These are phyloP conservation scores for Dynastes tityus DNA, from an alignment of 2,888 invertebrate species.

Conservation along the genomic window DNA sequence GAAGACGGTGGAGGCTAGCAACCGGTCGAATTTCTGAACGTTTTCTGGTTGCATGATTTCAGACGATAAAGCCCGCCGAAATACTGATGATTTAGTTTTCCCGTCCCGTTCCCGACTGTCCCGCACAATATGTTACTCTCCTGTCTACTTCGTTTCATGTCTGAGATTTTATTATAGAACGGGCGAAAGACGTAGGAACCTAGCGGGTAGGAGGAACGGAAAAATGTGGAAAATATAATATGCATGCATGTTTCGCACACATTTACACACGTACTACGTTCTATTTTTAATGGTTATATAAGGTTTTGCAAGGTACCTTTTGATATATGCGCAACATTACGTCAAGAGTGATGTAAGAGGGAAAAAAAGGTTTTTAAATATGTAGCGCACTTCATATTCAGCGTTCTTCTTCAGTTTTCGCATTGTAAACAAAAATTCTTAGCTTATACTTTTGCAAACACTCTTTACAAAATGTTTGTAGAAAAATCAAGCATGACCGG, in stretches of 20 bases:
- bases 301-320: constrained; percentile 25
- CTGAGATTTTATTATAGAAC: constrained; percentile 35
- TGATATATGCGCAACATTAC: background rate
- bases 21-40: constrained; percentile 41
- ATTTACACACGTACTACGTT: constrained; percentile 13
- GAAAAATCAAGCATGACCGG: too few species aligned
- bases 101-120: constrained; percentile 41
- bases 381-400: background rate
- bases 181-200: constrained; percentile 4
- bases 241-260: constrained; percentile 23
- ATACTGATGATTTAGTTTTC: constrained; percentile 41
- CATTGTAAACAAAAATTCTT: too few species aligned
- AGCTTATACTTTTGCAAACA: too few species aligned
- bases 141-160: constrained; percentile 36
- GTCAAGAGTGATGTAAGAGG: background rate
- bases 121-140: constrained; percentile 43
- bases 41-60: constrained; percentile 46
- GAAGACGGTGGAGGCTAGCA: background rate
- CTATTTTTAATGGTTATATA: constrained; percentile 30
- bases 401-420: too few species aligned
- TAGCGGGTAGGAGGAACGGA: background rate
- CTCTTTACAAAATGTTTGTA: too few species aligned
- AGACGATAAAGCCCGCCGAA: constrained; percentile 37
- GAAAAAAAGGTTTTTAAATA: background rate
- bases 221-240: background rate